Conservation (phyloP, 2,113 vertebrate species). For the Tinamus guttatus region DNA sequence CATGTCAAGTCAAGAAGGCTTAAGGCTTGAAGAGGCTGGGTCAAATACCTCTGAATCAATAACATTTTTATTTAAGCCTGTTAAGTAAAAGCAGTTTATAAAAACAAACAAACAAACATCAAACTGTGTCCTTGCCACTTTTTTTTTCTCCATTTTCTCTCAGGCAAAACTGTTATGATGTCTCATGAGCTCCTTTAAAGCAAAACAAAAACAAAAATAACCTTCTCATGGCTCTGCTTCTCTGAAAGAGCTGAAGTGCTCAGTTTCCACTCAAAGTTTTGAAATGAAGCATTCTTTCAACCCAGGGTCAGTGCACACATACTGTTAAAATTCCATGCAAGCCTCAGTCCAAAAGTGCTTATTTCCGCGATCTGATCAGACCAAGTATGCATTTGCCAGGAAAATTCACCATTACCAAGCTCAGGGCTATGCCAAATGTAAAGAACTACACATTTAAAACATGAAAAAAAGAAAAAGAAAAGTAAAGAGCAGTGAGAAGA, state of each 20-base stretch:
- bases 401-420: constrained; percentile 66
- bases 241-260: constrained; percentile 52
- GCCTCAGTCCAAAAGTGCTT: constrained; percentile 32
- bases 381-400: constrained; percentile 41
- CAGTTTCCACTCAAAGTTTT: constrained; percentile 41
- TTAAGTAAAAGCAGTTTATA: background rate
- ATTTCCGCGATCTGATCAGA: constrained; percentile 65
- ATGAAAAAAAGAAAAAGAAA: background rate
- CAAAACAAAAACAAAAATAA: background rate
- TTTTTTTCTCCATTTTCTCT: background rate
- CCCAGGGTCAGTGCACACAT: constrained; percentile 30
- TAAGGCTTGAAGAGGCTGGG: background rate
- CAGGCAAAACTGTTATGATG: constrained; percentile 16
- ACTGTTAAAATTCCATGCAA: constrained; percentile 40
- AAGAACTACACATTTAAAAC: constrained; percentile 6
- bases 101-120: background rate
- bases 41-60: background rate
- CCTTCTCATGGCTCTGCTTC: background rate
- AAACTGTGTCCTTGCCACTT: background rate
- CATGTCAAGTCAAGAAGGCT: background rate
- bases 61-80: background rate
- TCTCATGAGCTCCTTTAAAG: constrained; percentile 46
- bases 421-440: constrained; percentile 21
- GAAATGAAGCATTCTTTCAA: constrained; percentile 59
- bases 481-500: background rate